Conservation (phyloP, 2,888 invertebrate genomes). For the Cataglyphis rosenhaueri region DNA sequence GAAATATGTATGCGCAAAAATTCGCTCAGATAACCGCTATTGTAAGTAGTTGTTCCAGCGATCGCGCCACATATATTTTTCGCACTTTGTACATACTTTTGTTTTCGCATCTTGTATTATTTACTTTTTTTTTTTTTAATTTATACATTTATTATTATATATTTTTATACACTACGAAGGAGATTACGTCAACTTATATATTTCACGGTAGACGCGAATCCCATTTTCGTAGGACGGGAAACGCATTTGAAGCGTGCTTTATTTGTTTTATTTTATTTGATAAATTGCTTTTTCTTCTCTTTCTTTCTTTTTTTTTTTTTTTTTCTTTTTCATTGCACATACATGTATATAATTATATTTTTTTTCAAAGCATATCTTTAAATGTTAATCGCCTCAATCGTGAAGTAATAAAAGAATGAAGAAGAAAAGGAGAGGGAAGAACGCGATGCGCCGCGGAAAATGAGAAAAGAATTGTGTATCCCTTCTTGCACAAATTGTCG, state of each 20-base stretch:
- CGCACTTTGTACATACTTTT: background rate
- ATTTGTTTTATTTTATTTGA: background rate
- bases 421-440: too few species aligned
- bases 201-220: background rate
- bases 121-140: background rate
- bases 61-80: background rate
- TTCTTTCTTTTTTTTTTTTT: too few species aligned
- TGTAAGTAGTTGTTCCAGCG: constrained; percentile 19
- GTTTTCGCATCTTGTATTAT: background rate
- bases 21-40: constrained; percentile 30
- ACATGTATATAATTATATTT: background rate
- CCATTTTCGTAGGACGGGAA: background rate
- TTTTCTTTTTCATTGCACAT: too few species aligned
- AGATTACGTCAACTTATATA: constrained; percentile 8
- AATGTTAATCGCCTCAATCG: background rate
- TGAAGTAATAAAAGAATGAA: background rate
- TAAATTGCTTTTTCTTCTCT: background rate
- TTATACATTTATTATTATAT: background rate
- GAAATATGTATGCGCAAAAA: constrained; percentile 44
- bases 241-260: background rate
- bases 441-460: background rate
- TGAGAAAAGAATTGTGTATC: background rate
- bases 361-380: background rate
- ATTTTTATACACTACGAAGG: background rate
- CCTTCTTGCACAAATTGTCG: constrained; percentile 6